Conservation (phyloP, 2,797 vertebrate species). For the Enteromius treurensis region DNA sequence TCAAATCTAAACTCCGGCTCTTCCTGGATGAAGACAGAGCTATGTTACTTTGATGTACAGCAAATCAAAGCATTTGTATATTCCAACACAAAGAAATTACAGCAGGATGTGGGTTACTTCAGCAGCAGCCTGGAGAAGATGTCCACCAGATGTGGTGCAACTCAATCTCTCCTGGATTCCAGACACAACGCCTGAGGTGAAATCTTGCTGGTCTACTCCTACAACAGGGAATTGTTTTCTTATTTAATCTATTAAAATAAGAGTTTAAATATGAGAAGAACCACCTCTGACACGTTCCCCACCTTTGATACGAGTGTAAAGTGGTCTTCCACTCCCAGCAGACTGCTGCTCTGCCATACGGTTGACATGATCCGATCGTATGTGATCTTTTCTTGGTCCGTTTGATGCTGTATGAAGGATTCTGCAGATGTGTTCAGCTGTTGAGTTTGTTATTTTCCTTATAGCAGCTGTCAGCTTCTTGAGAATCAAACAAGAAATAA, state of each 20-base stretch:
- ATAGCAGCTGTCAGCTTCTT: constrained; percentile 18
- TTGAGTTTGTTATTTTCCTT: not conserved
- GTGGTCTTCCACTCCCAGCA: not conserved
- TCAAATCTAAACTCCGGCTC: not conserved
- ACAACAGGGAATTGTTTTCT: not conserved
- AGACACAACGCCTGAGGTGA: not conserved
- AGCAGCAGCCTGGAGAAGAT: constrained; percentile 4
- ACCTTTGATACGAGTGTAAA: not conserved
- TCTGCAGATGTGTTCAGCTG: not conserved
- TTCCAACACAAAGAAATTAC: not conserved
- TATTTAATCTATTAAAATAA: constrained; percentile 7
- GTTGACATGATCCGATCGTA: not conserved
- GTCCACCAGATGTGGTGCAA: not conserved
- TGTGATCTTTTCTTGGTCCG: not conserved
- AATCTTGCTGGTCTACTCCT: not conserved
- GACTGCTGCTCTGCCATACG: not conserved
- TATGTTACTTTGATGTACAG: not conserved
- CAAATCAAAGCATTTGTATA: not conserved
- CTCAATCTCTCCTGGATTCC: not conserved
- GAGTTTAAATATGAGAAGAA: not conserved
- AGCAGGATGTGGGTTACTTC: constrained; percentile 19
- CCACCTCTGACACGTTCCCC: not conserved
- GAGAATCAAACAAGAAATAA: not conserved
- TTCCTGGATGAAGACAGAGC: not conserved
- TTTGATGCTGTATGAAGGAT: not conserved